Percentiles rank a stretch among this genome's conserved stretches.
Evolutionary conservation across 30 jellyfish, hydroid and myxozoan species (phyloP).

Genomic region (Hydractinia echinata): DNA sequence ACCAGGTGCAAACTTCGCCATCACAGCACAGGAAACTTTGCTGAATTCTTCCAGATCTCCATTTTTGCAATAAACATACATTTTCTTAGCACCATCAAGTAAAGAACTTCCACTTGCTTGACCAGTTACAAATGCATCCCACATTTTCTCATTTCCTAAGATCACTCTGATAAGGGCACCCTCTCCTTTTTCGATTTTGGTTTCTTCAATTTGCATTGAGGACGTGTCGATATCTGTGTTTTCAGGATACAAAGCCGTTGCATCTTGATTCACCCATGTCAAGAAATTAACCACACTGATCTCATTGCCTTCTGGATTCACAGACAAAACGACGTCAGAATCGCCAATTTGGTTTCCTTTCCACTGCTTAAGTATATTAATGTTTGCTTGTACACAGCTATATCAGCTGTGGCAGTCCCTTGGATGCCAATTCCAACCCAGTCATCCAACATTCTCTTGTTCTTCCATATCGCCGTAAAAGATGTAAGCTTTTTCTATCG

Average conservation of each 20-base stretch:
- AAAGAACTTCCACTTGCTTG: conserved; percentile 10
- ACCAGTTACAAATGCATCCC: conserved; percentile 10
- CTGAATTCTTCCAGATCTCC: conserved; percentile 4
- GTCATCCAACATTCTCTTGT: no score
- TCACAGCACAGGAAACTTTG: not conserved
- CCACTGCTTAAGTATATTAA: no score
- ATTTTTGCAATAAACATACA: conserved; percentile 12
- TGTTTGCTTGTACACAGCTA: no score
- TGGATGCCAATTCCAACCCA: no score
- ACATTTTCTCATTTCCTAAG: not conserved
- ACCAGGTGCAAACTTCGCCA: not conserved
- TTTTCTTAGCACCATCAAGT: not conserved
- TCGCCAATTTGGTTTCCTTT: conserved; percentile 10
- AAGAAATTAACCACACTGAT: not conserved
- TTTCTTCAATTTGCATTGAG: not conserved
- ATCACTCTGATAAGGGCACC: not conserved
- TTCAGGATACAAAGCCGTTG: conserved; percentile 6
- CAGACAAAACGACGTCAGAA: not conserved
- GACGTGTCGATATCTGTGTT: not conserved
- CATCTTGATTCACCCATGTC: not conserved
- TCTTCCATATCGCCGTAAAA: no score
- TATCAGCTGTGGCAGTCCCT: no score
- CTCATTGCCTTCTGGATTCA: not conserved
- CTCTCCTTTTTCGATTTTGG: not conserved
- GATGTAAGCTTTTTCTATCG: no score